Base-by-base conservation (phyloP, 2,888 invertebrate genomes). In the Empis stercorea region DNA sequence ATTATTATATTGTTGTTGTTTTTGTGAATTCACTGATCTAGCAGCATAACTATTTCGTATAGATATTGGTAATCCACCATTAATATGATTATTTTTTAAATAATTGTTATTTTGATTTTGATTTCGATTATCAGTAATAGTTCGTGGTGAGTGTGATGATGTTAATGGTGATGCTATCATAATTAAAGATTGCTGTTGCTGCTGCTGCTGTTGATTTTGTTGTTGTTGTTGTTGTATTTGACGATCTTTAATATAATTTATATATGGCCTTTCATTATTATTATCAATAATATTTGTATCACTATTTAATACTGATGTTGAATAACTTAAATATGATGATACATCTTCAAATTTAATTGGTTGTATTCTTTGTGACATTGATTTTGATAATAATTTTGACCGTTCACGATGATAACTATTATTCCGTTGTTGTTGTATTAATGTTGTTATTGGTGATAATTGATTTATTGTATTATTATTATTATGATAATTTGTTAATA, bases 321-420 rank as follows among this genome's bases (percentile, higher is more conserved):
- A 66, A 45, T 66, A 66, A 52, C 67, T 66, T 7, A 66, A 56
- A 51, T 65, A 62, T n/a, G 52, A 56, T 14, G 56, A 56, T 17
- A 61, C 59, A 15, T 59, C 56, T 32, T 61, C 59, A 7, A 57
- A 49, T 49, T 62, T 60, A 61, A 41, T 62, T 55, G 3, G 57
- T 53, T 7, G 23, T 4, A 17, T 47, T 32, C 37, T 30, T 32
- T 47, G 50, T 14, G 57, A 64, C 64, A 68, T 64, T 3, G 69
- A 68, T 39, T 68, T 67, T 7, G 68, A 68, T 4, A 66, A 66
- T 40, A 68, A 59, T 51, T 66, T 67, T 16, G 60, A 53, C 6
- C 65, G 56, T 45, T 59, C 54, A 14, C 58, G 55, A 37, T n/a
- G n/a, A n/a, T 57, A 50, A 20, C 43, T 55, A 53, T 30, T 16